Evolutionary conservation across 2,888 invertebrate genomes (phyloP), one percentile per base, ranked within the genome.

Genomic region (Pachycephus smyrnensis): DNA sequence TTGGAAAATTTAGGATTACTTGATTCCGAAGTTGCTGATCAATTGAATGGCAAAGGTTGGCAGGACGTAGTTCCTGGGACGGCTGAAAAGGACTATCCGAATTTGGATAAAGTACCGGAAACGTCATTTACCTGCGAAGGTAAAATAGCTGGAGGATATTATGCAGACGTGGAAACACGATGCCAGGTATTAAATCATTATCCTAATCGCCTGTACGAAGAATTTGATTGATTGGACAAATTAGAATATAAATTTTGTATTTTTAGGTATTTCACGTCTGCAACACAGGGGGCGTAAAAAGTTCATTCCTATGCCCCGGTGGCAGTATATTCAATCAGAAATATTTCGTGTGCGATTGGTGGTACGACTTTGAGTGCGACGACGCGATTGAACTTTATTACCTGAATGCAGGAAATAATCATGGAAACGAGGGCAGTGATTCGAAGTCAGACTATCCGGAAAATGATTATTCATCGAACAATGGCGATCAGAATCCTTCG

Each of bases 251-350:
- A 74, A 23, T 31, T n/a, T 68, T 68, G 0, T 69, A 32, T 23
- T 23, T 85, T 31, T 85, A 93, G 93, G 93, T 92, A 0, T 93
- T 93, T 86, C 93, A 93, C 87, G 92, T 93, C 69, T 93, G 93
- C 84, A 91, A 92, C 83, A 89, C 90, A 68, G 90, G 91, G 36
- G 91, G 92, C 69, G 89, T 91, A 3, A 93, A 92, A 85, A 92
- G 92, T 80, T 93, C 92, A 3, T 93, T 93, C 86, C 88, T 93
- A 1, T 94, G 94, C 83, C 93, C 94, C 30, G 92, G 92, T 80
- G 93, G 93, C 75, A 93, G 93, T 75, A 89, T 93, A 75, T 94
- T 94, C 89, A 93, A 93, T 85, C 93, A 93, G 84, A 91, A 91
- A 80, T 92, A 93, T 80, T 92, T 92, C 82, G 93, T 93, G 35